phyloP scores from a whole-genome alignment of 1,140 invertebrate species.

The Sesamia nonagrioides region DNA sequence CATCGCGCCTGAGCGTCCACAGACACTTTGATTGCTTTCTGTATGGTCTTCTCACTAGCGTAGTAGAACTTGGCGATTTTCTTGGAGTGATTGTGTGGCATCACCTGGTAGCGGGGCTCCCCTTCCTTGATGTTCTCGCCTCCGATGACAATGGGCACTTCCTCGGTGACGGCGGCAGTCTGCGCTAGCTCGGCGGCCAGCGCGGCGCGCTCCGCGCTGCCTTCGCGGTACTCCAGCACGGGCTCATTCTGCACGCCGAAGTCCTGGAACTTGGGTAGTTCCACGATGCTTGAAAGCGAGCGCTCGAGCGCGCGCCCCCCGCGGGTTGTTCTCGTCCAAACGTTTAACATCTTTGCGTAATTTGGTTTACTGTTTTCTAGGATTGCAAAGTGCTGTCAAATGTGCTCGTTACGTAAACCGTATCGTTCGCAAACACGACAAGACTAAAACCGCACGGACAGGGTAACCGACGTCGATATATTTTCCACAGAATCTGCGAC shows the following conservation, averaged over 20 bases:
- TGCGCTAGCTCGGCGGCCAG: conserved; percentile 92
- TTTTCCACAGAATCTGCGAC: conserved; percentile 60
- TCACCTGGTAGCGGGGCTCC: conserved; percentile 91
- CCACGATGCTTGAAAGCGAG: conserved; percentile 89
- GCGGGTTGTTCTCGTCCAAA: conserved; percentile 61
- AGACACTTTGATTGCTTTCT: conserved; percentile 95
- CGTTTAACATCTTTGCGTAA: conserved; percentile 66
- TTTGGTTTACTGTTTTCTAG: neutral
- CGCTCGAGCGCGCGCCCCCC: conserved; percentile 77
- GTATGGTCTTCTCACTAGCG: conserved; percentile 94
- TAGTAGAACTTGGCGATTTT: conserved; percentile 97
- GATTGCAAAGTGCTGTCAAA: conserved; percentile 23
- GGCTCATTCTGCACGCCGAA: conserved; percentile 94
- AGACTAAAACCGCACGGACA: conserved; percentile 58
- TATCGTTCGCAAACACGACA: conserved; percentile 49
- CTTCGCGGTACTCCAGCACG: conserved; percentile 93
- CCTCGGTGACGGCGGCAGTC: conserved; percentile 90
- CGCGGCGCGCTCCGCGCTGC: conserved; percentile 93
- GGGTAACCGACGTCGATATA: conserved; percentile 57
- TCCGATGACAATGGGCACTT: conserved; percentile 97
- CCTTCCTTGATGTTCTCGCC: conserved; percentile 94
- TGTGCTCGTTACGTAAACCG: conserved; percentile 65
- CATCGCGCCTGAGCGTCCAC: conserved; percentile 94
- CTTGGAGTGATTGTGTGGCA: conserved; percentile 96
- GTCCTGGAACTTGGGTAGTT: conserved; percentile 89